Evolutionary conservation across 1,140 invertebrate genomes (phyloP).

Genomic region (Brevipalpus yothersi): DNA sequence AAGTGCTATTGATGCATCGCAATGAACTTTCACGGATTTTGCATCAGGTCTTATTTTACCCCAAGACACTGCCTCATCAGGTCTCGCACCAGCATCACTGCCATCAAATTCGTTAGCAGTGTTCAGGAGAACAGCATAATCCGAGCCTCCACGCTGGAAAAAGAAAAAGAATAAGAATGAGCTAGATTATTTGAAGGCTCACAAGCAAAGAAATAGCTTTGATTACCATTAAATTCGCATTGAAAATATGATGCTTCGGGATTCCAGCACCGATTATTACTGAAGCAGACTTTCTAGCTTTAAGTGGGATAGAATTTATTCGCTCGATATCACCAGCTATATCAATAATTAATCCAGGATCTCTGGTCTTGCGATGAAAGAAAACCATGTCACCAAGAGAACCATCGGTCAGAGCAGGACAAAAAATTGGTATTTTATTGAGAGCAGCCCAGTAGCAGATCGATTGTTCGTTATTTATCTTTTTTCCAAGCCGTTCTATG

Average conservation of each 20-base stretch:
- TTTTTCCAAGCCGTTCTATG: conserved; percentile 53
- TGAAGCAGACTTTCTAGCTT: conserved; percentile 76
- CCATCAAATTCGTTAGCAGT: conserved; percentile 96
- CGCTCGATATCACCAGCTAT: conserved; percentile 72
- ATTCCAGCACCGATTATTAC: conserved; percentile 89
- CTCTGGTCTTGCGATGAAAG: conserved; percentile 70
- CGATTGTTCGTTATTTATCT: conserved; percentile 69
- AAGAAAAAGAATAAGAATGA: conserved; percentile 12
- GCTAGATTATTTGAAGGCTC: not conserved
- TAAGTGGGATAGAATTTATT: conserved; percentile 83
- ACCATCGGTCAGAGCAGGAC: conserved; percentile 93
- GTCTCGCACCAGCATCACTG: conserved; percentile 84
- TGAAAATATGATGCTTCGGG: conserved; percentile 97
- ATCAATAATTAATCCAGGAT: conserved; percentile 74
- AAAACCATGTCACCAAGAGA: conserved; percentile 92
- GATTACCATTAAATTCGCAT: conserved; percentile 76
- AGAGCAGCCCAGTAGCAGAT: conserved; percentile 95
- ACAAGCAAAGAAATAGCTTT: not conserved
- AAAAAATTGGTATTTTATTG: conserved; percentile 93
- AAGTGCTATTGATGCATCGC: conserved; percentile 82
- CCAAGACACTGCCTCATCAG: conserved; percentile 96
- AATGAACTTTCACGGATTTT: conserved; percentile 78
- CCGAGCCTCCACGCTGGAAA: conserved; percentile 84
- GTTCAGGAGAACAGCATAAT: conserved; percentile 87
- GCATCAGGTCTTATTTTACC: conserved; percentile 80